phyloP scores from a whole-genome alignment of 2,888 invertebrate species.

The Netelia virgata region DNA sequence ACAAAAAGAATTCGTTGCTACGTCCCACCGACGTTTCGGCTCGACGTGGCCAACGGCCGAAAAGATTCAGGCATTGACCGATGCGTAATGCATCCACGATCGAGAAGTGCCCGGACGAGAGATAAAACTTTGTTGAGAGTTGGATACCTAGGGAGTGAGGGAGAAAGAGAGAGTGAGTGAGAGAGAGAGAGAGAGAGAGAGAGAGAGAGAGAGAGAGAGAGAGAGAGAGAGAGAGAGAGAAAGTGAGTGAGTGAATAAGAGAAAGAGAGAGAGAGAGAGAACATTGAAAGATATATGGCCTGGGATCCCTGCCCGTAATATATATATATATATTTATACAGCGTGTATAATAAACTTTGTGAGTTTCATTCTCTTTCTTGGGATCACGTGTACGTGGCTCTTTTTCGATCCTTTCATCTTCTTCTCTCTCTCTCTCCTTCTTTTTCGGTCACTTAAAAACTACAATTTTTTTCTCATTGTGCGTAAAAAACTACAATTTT shows the following conservation, averaged over 20 bases:
- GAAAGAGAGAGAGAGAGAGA: not conserved
- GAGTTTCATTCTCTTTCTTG: too few species aligned
- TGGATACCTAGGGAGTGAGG: not conserved
- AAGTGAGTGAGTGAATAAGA: not conserved
- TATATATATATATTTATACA: too few species aligned
- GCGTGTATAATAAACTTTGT: too few species aligned
- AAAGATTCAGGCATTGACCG: not conserved
- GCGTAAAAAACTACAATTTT: too few species aligned
- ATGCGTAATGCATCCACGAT: not conserved
- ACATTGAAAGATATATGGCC: too few species aligned
- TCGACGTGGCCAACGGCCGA: not conserved
- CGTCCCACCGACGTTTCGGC: not conserved
- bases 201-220: not conserved
- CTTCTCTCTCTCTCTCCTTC: too few species aligned
- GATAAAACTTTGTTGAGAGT: conserved; percentile 32
- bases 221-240: not conserved
- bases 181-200: not conserved
- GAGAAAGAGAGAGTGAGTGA: not conserved
- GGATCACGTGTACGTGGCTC: too few species aligned
- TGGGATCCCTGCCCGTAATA: too few species aligned
- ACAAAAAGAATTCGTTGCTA: not conserved
- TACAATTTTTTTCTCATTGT: too few species aligned
- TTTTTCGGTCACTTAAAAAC: too few species aligned
- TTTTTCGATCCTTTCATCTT: too few species aligned
- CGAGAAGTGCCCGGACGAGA: conserved; percentile 16